Conservation (phyloP, 35 echinoderm and acorn worm genomes). For the Eucidaris tribuloides region DNA sequence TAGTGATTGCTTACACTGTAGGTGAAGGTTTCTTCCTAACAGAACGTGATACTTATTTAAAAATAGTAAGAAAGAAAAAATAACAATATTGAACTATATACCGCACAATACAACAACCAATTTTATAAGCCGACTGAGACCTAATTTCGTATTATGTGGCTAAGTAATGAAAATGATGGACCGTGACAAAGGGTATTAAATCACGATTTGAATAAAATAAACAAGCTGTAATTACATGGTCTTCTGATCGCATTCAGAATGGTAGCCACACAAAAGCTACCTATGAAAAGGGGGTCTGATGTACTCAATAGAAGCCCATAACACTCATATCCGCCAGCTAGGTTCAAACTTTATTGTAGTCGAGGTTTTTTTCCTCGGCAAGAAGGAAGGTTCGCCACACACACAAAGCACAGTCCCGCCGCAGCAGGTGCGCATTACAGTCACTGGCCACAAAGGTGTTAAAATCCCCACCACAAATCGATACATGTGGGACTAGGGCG, state of each 20-base stretch:
- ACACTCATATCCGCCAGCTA: conserved; percentile 22
- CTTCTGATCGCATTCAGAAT: conserved; percentile 1
- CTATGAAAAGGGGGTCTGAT: background rate
- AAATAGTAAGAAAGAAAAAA: background rate
- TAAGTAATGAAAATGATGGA: conserved; percentile 10
- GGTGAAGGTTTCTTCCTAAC: background rate
- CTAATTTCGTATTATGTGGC: background rate
- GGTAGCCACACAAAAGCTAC: background rate
- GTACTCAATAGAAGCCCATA: background rate
- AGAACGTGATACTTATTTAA: background rate
- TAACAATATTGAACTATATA: background rate
- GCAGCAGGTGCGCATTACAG: conserved; percentile 21
- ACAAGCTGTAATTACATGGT: conserved; percentile 27
- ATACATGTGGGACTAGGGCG: conserved; percentile 27
- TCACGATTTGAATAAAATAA: conserved; percentile 15
- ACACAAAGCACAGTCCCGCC: background rate
- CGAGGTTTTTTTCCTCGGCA: background rate
- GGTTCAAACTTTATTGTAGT: conserved; percentile 1
- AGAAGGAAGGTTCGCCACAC: background rate
- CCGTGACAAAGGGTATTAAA: conserved; percentile 10
- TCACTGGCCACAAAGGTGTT: background rate
- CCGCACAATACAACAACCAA: background rate
- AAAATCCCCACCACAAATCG: conserved; percentile 31
- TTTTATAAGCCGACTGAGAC: background rate
- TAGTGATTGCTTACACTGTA: background rate